Conservation (phyloP, 2,888 invertebrate genomes). For the Pimpla rufipes region DNA sequence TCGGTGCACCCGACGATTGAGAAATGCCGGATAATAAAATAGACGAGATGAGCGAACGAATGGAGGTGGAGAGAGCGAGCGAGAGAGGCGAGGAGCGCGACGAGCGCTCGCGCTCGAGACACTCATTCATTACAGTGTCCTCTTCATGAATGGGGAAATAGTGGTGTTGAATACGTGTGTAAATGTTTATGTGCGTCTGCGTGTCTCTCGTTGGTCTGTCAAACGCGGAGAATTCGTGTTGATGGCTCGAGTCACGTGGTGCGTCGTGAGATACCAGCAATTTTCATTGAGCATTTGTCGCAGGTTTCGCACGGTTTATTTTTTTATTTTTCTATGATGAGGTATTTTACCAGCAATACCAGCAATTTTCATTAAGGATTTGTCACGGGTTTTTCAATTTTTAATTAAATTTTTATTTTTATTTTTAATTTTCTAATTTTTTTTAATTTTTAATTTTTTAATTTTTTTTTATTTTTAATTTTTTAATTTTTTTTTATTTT, state of each 20-base stretch:
- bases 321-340: slow-evolving; percentile 47
- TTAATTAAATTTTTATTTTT: too few species aligned
- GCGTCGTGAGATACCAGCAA: slow-evolving; percentile 2
- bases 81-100: slow-evolving; percentile 1
- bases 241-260: slow-evolving; percentile 4
- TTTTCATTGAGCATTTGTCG: slow-evolving; percentile 36
- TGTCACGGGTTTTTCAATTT: too few species aligned
- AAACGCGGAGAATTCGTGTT: slow-evolving; percentile 26
- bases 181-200: not conserved
- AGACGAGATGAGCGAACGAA: slow-evolving; percentile 18
- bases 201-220: slow-evolving; percentile 8
- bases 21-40: slow-evolving; percentile 23
- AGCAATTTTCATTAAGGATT: too few species aligned
- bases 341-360: too few species aligned
- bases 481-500: too few species aligned
- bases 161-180: not conserved
- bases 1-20: not conserved
- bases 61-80: not conserved
- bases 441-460: too few species aligned
- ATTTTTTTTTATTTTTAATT: too few species aligned
- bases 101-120: slow-evolving; percentile 22
- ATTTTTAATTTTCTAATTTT: too few species aligned
- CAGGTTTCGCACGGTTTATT: slow-evolving; percentile 9
- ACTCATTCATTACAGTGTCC: slow-evolving; percentile 56
- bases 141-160: slow-evolving; percentile 58